Evolutionary conservation across 64 coral and sea anemone genomes (phyloP).

Genomic region (Stichodactyla mertensii): DNA sequence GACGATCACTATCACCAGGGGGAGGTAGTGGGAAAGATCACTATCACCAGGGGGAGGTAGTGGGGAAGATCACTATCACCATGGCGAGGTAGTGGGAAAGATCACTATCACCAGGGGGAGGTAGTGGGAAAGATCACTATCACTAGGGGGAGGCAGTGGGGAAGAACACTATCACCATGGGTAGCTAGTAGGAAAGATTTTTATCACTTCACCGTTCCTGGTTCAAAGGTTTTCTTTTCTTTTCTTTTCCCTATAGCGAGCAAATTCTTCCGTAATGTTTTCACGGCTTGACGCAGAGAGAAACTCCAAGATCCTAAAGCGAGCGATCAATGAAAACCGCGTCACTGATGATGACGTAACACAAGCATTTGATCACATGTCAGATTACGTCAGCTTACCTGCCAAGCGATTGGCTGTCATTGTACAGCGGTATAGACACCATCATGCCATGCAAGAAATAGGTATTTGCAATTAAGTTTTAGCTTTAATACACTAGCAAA

Average conservation of each 20-base stretch:
- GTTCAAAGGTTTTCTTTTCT: not conserved
- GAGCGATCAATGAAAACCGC: constrained; percentile 73
- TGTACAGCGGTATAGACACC: constrained; percentile 71
- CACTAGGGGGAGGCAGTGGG: not conserved
- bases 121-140: not conserved
- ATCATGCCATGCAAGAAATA: constrained; percentile 83
- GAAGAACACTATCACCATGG: no score
- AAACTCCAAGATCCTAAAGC: constrained; percentile 77
- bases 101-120: constrained; percentile 52
- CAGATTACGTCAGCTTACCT: constrained; percentile 62
- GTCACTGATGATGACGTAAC: constrained; percentile 43
- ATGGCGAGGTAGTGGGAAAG: not conserved
- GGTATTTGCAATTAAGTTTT: constrained; percentile 21
- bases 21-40: no score
- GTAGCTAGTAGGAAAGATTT: no score
- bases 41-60: no score
- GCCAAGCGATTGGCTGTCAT: constrained; percentile 71
- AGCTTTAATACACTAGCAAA: no score
- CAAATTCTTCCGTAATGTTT: constrained; percentile 82
- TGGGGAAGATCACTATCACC: no score
- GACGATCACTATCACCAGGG: no score
- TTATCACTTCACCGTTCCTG: not conserved
- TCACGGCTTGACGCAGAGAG: constrained; percentile 80
- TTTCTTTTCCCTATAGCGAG: constrained; percentile 29
- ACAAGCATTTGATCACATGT: constrained; percentile 53